Evolutionary conservation across 2,113 vertebrate species (phyloP), one percentile per base, ranked within the genome.

Genomic region (Onychostruthus taczanowskii): DNA sequence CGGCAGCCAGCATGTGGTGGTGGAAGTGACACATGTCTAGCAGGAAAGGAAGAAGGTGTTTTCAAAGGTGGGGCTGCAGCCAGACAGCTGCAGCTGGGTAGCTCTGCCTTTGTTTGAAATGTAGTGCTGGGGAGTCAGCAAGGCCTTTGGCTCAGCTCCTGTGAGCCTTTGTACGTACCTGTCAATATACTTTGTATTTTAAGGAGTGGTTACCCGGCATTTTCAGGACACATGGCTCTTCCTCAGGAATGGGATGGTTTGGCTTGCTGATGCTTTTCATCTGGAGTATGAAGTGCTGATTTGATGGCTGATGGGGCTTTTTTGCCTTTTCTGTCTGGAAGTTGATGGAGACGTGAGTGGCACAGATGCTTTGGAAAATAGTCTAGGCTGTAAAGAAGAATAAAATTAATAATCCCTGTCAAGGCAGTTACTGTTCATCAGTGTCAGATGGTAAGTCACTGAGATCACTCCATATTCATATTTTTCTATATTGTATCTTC

Each of bases 381-480:
- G 88, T 33, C 67, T 92, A 52, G 66, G 39, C 78, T 94, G 33
- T 63, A 91, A 94, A 93, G 93, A 93, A 94, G 63, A 96, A 77
- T 33, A 85, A 67, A 64, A 4, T 84, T 82, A 58, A 67, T 35
- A 75, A 86, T 73, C 31, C 47, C 58, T 87, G 3, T 37, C 52
- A 64, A 69, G 61, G 28, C 46, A 76, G 58, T 62, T 93, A 63
- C 46, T 93, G 19, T 93, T 93, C 74, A 41, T 56, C 93, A 64
- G 50, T 64, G 77, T 91, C 91, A 88, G 64, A 96, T 97, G 97
- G 97, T 98, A 97, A 97, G 97, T 97, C 61, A 64, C 68, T 83
- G 56, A 90, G 24, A 67, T 84, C 62, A 24, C 49, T 88, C 55
- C 39, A 63, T 76, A 31, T 56, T 94, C 19, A 12, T 77, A 1